Evolutionary conservation across 2,888 invertebrate genomes (phyloP), one percentile per base, ranked within the genome.

Genomic region (Meta bourneti): DNA sequence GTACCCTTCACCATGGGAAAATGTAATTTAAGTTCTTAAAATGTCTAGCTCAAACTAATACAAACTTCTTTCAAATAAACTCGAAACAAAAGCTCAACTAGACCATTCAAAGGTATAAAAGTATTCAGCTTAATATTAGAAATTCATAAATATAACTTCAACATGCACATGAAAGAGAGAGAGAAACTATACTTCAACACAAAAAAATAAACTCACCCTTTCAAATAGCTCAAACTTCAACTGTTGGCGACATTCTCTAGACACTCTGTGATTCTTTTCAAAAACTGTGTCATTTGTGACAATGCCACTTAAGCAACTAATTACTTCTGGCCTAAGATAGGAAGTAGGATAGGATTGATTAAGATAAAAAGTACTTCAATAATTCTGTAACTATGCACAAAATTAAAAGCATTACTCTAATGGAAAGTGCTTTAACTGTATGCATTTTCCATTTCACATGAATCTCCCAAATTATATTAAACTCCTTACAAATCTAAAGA

Each of bases 241-340:
- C 95, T 99, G 98, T 94, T 98, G 98, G 61, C 98, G 96, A 94
- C 99, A 99, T 48, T 97, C 97, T 95, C 97, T 97, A 6, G 97
- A 96, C 94, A 99, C 97, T 93, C 97, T 96, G 92, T 97, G 97
- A 80, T 96, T 87, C 96, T 96, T 93, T 93, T 80, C 94, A 94
- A 84, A 93, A 82, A 93, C 94, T 94, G 98, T 98, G 94, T 98
- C 98, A 94, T 98, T 98, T 93, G 98, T 96, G 83, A 99, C 97
- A 93, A 97, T 97, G 95, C 98, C 97, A 95, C 99, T 99, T 93
- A 98, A 95, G 95, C 98, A 99, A 85, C 96, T 96, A 16, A 98
- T 97, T 7, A 98, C 98, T 94, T 98, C 97, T 92, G 94, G 94
- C 94, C 95, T 95, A 93, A 61, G 11, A 61, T 48, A 72, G 48